A percentile compares a stretch with the other conserved stretches of the same genome.
phyloP scores from a whole-genome alignment of 1,140 invertebrate species.

The Brachionus rotundiformis region DNA sequence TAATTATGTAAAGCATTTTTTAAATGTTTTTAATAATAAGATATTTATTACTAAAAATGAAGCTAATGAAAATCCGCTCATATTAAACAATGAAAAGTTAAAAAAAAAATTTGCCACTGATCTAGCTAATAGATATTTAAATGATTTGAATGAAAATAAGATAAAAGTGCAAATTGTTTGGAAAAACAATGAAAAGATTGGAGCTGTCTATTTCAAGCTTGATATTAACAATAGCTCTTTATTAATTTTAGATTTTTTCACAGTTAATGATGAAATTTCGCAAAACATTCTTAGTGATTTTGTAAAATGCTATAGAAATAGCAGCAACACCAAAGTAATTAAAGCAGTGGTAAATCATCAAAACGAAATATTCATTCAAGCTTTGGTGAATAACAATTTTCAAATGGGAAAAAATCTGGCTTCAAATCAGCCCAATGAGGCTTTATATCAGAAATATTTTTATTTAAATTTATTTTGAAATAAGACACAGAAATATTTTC shows the following conservation, averaged over 20 bases:
- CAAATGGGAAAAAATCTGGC: not conserved
- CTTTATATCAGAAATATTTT: not conserved
- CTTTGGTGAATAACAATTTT: not conserved
- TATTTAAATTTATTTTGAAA: not conserved
- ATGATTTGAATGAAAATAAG: not conserved
- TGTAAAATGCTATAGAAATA: not conserved
- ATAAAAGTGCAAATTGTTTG: not conserved
- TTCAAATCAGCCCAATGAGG: not conserved
- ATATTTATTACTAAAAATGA: not conserved
- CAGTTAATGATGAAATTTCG: not conserved
- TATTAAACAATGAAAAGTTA: not conserved
- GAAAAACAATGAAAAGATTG: slow-evolving; percentile 14
- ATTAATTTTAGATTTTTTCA: not conserved
- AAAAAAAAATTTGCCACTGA: not conserved
- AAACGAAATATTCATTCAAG: not conserved
- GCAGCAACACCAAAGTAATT: not conserved
- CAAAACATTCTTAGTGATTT: not conserved
- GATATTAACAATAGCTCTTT: not conserved
- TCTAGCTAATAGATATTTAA: not conserved
- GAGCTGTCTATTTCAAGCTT: not conserved
- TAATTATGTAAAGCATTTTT: not conserved
- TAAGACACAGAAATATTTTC: too few relatives aligned
- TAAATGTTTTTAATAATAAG: not conserved
- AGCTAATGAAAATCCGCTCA: not conserved
- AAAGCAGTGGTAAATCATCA: not conserved